Base-by-base conservation (phyloP, 2,797 vertebrate genomes). In the Cheirogaleus major region DNA sequence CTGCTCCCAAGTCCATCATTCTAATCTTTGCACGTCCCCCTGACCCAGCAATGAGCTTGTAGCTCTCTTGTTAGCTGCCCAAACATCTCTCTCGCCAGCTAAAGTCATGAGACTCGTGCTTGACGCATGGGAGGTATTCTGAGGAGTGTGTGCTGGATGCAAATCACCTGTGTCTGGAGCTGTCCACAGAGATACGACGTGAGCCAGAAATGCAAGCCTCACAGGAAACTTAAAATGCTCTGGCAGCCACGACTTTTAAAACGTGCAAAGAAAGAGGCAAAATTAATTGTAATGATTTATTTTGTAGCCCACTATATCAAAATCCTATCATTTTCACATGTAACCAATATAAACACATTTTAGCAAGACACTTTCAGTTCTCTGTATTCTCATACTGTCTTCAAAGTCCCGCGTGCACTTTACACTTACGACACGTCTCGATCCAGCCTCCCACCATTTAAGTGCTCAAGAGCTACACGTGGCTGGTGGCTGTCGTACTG, bases 61-160 rank as follows among this genome's bases (percentile, higher is more conserved):
- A 9, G 23, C n/a, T 38, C 41, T 11, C 72, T 43, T 50, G 18
- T 52, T 65, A 20, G 73, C 4, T 48, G n/a, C 35, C 41, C 35
- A 14, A 59, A 72, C 14, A 65, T 22, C 59, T 35, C 27, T 73
- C 55, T 4, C 69, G 13, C 10, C 45, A 8, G 52, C n/a, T 72
- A 57, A 72, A 69, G 35, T 57, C 32, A 32, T 3, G 13, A 76
- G 59, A 63, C 55, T 50, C n/a, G 18, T 50, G 38, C 48, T n/a
- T 23, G 12, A 30, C 18, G 35, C 35, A 2, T 0, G 1, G 13
- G 2, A 5, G 6, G 15, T 11, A 8, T 2, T 17, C 50, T 38
- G 23, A 72, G 17, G 59, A 50, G 38, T 30, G 14, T 1, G 35
- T 43, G 41, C 35, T 73, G 38, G 63, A 57, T 4, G 4, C 8